A percentile compares a stretch with the other conserved stretches of the same genome.
Evolutionary conservation across 2,888 invertebrate species (phyloP).

Genomic region (Drosophila subsilvestris): DNA sequence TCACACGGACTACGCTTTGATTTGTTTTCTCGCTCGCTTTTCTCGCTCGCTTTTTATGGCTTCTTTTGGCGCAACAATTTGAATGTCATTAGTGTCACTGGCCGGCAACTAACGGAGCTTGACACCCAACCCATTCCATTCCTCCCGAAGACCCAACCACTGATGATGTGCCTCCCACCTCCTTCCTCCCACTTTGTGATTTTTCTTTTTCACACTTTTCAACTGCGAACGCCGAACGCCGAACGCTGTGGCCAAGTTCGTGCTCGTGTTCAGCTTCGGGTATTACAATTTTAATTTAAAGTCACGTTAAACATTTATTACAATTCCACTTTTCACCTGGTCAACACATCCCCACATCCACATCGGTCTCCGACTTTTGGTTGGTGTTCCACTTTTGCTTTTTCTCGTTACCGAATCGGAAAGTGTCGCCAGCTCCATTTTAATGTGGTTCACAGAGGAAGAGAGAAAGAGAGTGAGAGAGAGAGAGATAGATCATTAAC

Average conservation of each 20-base stretch:
- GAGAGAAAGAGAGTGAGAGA: background rate
- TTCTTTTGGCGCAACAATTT: slow-evolving; percentile 76
- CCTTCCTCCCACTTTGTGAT: slow-evolving; percentile 26
- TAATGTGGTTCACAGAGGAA: slow-evolving; percentile 42
- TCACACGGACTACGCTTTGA: slow-evolving; percentile 48
- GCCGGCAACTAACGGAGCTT: slow-evolving; percentile 66
- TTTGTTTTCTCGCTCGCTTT: slow-evolving; percentile 38
- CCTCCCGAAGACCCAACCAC: background rate
- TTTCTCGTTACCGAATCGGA: slow-evolving; percentile 58
- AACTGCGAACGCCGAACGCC: background rate
- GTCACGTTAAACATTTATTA: slow-evolving; percentile 66
- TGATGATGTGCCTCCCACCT: slow-evolving; percentile 2
- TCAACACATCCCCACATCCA: slow-evolving; percentile 18
- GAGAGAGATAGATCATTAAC: slow-evolving; percentile 17
- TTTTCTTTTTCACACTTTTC: slow-evolving; percentile 49
- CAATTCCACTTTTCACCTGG: slow-evolving; percentile 59
- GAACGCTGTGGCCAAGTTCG: background rate
- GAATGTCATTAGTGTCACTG: slow-evolving; percentile 77
- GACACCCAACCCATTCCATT: slow-evolving; percentile 37
- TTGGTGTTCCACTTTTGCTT: slow-evolving; percentile 51
- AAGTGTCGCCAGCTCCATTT: slow-evolving; percentile 61
- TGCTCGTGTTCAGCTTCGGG: background rate
- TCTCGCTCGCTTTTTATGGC: slow-evolving; percentile 57
- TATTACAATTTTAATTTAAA: slow-evolving; percentile 58
- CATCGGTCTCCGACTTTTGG: slow-evolving; percentile 2